Conservation (phyloP, 2,113 vertebrate species). For the Ornithorhynchus anatinus region DNA sequence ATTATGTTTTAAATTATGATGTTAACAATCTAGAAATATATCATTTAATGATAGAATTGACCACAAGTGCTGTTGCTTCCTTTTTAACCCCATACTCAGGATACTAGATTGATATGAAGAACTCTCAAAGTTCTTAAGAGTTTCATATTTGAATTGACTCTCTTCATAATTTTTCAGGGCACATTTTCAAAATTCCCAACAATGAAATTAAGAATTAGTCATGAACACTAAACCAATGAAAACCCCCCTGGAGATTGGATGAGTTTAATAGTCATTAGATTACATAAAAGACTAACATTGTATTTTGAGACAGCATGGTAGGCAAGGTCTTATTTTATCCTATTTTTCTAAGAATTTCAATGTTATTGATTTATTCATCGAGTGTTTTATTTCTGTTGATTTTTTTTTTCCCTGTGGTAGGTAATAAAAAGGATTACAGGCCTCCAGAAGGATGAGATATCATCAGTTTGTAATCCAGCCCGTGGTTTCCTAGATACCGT, state of each 20-base stretch:
- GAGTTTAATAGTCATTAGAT: constrained; percentile 32
- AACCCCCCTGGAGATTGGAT: neutral
- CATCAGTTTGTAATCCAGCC: constrained; percentile 97
- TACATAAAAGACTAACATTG: constrained; percentile 22
- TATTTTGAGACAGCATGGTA: constrained; percentile 15
- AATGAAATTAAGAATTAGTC: neutral
- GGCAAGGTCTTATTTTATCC: constrained; percentile 60
- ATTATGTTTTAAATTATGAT: too few relatives aligned
- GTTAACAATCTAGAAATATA: too few relatives aligned
- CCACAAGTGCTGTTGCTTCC: constrained; percentile 3
- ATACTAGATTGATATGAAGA: constrained; percentile 14
- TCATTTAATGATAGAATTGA: too few relatives aligned
- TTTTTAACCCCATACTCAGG: neutral
- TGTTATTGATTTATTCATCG: constrained; percentile 82
- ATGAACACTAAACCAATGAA: neutral
- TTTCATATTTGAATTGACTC: too few relatives aligned
- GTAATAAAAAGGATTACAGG: constrained; percentile 94
- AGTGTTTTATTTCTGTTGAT: constrained; percentile 49
- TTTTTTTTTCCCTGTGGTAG: constrained; percentile 77
- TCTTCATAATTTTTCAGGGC: too few relatives aligned
- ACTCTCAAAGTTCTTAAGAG: constrained; percentile 22
- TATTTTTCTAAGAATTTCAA: constrained; percentile 72
- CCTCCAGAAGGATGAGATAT: constrained; percentile 92
- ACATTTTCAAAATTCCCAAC: too few relatives aligned
- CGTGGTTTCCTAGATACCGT: constrained; percentile 98